Conservation (phyloP, 2,797 vertebrate species). For the Cirrhinus molitorella region DNA sequence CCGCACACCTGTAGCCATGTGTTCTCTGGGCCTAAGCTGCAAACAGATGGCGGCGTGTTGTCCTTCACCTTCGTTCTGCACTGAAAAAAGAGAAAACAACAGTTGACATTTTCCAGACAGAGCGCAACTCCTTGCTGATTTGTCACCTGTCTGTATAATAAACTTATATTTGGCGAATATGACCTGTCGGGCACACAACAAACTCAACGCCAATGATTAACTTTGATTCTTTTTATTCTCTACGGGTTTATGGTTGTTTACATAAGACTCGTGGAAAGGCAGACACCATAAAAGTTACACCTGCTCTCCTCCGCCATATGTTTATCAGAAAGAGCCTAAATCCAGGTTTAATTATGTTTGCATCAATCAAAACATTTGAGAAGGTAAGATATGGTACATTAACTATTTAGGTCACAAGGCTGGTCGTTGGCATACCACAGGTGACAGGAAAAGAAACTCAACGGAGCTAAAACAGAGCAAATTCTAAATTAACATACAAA, state of each 20-base stretch:
- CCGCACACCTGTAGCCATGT: conserved; percentile 30
- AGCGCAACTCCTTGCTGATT: conserved; percentile 37
- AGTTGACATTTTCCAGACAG: conserved; percentile 55
- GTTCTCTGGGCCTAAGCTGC: conserved; percentile 13
- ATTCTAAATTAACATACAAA: neutral
- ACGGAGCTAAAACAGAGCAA: neutral
- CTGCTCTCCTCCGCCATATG: conserved; percentile 27
- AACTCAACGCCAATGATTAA: conserved; percentile 49
- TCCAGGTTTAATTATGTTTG: conserved; percentile 30
- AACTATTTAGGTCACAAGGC: conserved; percentile 22
- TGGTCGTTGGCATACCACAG: neutral
- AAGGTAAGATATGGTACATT: conserved; percentile 2
- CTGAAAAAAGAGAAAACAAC: conserved; percentile 48
- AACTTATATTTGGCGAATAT: conserved; percentile 45
- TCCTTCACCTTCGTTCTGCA: conserved; percentile 37
- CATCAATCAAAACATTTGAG: conserved; percentile 30
- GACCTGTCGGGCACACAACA: conserved; percentile 22
- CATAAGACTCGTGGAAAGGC: neutral
- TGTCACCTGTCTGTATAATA: conserved; percentile 57
- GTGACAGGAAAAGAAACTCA: neutral
- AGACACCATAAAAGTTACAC: conserved; percentile 34
- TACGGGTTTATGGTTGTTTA: conserved; percentile 38
- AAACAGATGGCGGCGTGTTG: conserved; percentile 39
- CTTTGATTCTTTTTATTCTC: conserved; percentile 21
- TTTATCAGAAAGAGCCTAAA: conserved; percentile 22